Percentiles rank a stretch among this genome's conserved stretches.
phyloP scores from a whole-genome alignment of 2,797 vertebrate genomes.

The Megaceryle alcyon region DNA sequence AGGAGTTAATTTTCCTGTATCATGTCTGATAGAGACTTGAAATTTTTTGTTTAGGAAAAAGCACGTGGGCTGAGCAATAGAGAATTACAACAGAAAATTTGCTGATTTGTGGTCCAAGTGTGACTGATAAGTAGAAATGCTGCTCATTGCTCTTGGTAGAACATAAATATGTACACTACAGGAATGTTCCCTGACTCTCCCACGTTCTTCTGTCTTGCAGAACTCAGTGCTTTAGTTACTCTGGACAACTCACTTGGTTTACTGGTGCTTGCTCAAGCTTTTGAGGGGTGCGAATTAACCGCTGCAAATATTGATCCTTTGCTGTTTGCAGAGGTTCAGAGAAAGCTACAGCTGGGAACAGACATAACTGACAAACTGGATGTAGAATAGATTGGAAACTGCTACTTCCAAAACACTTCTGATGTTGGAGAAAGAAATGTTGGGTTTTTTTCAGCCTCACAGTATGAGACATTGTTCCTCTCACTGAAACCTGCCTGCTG shows the following conservation, averaged over 20 bases:
- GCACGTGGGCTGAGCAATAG: not conserved
- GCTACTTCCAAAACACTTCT: not conserved
- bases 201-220: not conserved
- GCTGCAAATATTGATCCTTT: not conserved
- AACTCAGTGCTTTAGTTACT: not conserved
- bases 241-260: not conserved
- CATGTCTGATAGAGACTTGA: not conserved
- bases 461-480: not conserved
- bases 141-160: not conserved
- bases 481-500: not conserved
- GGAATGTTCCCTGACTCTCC: not conserved
- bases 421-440: not conserved
- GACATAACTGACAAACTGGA: not conserved
- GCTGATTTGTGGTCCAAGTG: accelerated
- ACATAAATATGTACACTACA: not conserved
- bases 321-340: not conserved
- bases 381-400: not conserved
- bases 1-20: not conserved
- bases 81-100: accelerated
- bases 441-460: not conserved
- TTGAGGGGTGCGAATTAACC: not conserved
- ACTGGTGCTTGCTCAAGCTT: not conserved
- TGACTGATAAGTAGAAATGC: not conserved
- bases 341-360: not conserved
- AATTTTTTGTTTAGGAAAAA: not conserved